Percentiles rank a stretch among this genome's conserved stretches.
Evolutionary conservation across 2,888 invertebrate species (phyloP).

Genomic region (Sylvicola fuscatus): DNA sequence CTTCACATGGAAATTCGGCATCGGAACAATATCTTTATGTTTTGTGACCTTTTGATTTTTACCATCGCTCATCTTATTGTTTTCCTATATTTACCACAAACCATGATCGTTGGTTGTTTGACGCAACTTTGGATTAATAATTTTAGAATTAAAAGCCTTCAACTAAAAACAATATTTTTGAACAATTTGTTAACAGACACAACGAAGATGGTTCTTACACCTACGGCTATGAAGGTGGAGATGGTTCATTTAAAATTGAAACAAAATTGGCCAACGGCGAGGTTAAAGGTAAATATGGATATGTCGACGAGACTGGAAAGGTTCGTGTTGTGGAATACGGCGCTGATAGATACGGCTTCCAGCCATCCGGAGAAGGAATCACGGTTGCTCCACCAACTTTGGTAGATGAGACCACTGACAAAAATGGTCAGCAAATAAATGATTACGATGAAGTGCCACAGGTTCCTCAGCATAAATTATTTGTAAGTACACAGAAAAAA

Average conservation of each 20-base stretch:
- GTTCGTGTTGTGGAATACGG: conserved; percentile 72
- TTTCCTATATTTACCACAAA: neutral
- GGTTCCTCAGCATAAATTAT: neutral
- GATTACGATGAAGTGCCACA: conserved; percentile 25
- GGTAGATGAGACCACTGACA: conserved; percentile 30
- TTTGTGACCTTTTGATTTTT: too few relatives aligned
- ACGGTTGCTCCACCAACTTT: conserved; percentile 44
- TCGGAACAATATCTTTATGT: too few relatives aligned
- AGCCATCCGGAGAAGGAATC: conserved; percentile 70
- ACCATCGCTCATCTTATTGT: too few relatives aligned
- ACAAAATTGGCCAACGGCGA: conserved; percentile 63
- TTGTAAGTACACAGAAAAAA: neutral
- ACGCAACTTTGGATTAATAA: neutral
- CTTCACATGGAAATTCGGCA: too few relatives aligned
- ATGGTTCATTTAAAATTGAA: conserved; percentile 79
- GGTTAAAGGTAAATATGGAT: conserved; percentile 79
- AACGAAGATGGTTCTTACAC: conserved; percentile 83
- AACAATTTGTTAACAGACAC: conserved; percentile 31
- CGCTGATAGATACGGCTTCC: conserved; percentile 72
- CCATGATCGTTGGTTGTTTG: neutral
- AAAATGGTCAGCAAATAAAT: conserved; percentile 18
- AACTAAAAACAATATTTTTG: too few relatives aligned
- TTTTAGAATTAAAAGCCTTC: neutral
- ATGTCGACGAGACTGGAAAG: conserved; percentile 64
- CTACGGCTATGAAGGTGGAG: conserved; percentile 73